Conservation (phyloP, 2,888 invertebrate species). For the Drosophila suboccidentalis region DNA sequence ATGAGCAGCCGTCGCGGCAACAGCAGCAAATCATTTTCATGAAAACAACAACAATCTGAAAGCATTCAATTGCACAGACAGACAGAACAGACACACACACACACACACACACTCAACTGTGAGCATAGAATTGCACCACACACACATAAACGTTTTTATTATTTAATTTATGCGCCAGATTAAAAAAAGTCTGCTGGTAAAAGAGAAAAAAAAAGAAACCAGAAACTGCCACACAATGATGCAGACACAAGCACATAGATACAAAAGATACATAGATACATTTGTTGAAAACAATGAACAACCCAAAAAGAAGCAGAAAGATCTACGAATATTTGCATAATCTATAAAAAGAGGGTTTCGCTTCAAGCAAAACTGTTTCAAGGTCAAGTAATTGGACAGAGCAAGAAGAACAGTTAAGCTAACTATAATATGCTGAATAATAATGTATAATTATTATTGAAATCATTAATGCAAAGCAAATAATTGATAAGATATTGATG, state of each 20-base stretch:
- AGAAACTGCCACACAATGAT: slow-evolving; percentile 41
- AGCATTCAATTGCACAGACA: slow-evolving; percentile 72
- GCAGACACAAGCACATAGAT: slow-evolving; percentile 29
- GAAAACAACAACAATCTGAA: slow-evolving; percentile 46
- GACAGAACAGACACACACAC: slow-evolving; percentile 45
- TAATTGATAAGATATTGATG: slow-evolving; percentile 15
- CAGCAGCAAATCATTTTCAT: slow-evolving; percentile 64
- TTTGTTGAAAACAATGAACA: slow-evolving; percentile 50
- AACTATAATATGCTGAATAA: slow-evolving; percentile 3
- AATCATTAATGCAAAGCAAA: background rate
- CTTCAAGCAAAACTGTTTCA: slow-evolving; percentile 12
- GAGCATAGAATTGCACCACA: slow-evolving; percentile 65
- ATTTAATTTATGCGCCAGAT: slow-evolving; percentile 82
- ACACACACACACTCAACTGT: slow-evolving; percentile 12
- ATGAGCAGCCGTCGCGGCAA: slow-evolving; percentile 57
- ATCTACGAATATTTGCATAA: slow-evolving; percentile 42
- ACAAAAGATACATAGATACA: slow-evolving; percentile 33
- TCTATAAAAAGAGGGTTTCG: slow-evolving; percentile 4
- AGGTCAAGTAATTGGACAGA: slow-evolving; percentile 17
- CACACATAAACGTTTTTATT: slow-evolving; percentile 75
- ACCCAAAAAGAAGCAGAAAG: slow-evolving; percentile 2
- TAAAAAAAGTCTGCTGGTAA: slow-evolving; percentile 69
- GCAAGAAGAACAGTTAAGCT: background rate
- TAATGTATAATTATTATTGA: background rate
- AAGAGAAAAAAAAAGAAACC: slow-evolving; percentile 28